phyloP scores from a whole-genome alignment of 1,140 invertebrate genomes.

The Drosophila tristis region DNA sequence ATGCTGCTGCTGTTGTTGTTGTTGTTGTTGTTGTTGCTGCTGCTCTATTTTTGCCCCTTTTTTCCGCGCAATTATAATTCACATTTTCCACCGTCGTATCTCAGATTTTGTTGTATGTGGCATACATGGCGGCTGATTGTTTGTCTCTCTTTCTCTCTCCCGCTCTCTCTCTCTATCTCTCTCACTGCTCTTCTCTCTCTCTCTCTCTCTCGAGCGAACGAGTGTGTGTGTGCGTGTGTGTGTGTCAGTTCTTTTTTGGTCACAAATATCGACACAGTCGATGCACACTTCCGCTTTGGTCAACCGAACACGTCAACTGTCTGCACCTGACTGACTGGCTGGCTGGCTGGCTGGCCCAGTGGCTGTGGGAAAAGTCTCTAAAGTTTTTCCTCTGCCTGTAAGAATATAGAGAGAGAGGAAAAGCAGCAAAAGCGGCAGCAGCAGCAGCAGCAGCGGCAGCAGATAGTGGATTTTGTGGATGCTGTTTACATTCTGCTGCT shows the following conservation, averaged over 20 bases:
- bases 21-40: slow-evolving; percentile 38
- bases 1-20: slow-evolving; percentile 31
- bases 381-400: slow-evolving; percentile 11
- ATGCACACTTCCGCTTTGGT: slow-evolving; percentile 68
- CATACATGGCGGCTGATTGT: slow-evolving; percentile 28
- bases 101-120: slow-evolving; percentile 25
- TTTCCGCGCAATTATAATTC: slow-evolving; percentile 32
- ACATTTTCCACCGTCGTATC: slow-evolving; percentile 31
- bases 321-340: slow-evolving; percentile 80
- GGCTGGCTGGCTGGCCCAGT: slow-evolving; percentile 26
- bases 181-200: slow-evolving; percentile 6
- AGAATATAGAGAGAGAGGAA: slow-evolving; percentile 46
- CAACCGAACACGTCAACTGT: slow-evolving; percentile 84
- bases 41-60: slow-evolving; percentile 24
- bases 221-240: slow-evolving; percentile 6
- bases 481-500: slow-evolving; percentile 43
- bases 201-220: slow-evolving; percentile 1
- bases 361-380: slow-evolving; percentile 4
- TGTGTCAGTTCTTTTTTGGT: slow-evolving; percentile 35
- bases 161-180: slow-evolving; percentile 1
- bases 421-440: background rate
- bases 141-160: slow-evolving; percentile 3
- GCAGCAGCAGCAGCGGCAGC: slow-evolving; percentile 13
- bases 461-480: slow-evolving; percentile 66
- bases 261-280: slow-evolving; percentile 14